These are phyloP conservation scores for Lipotes vexillifer DNA, from an alignment of 2,113 vertebrate species.

Conservation along the genomic window DNA sequence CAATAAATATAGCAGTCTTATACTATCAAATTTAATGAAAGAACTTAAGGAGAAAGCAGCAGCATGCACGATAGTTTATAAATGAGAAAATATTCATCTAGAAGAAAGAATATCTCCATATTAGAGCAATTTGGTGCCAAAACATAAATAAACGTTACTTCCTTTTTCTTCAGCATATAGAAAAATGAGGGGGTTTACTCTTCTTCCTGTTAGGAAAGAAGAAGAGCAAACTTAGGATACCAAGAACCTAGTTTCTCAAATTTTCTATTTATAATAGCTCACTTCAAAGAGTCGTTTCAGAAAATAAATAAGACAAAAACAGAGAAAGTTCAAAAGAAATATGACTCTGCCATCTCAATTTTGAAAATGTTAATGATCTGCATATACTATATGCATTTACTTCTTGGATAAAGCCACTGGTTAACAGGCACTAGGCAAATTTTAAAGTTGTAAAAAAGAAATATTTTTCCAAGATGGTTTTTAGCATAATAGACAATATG, in stretches of 20 bases:
- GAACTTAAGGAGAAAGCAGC: not conserved
- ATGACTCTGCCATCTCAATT: not conserved
- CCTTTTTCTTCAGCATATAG: not conserved
- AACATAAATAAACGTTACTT: not conserved
- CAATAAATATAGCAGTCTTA: not conserved
- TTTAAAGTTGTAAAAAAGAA: not conserved
- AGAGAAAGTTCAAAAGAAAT: not conserved
- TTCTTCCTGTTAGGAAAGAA: not conserved
- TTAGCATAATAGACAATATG: not conserved
- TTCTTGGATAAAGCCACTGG: not conserved
- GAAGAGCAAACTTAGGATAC: not conserved
- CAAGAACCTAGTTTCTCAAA: not conserved
- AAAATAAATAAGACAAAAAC: not conserved
- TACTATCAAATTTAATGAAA: constrained; percentile 28
- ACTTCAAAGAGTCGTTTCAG: not conserved
- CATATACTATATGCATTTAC: not conserved
- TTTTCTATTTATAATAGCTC: not conserved
- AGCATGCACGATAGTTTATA: not conserved
- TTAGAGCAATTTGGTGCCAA: not conserved
- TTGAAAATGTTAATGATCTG: not conserved
- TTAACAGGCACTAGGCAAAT: not conserved
- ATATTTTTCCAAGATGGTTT: not conserved
- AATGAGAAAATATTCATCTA: not conserved
- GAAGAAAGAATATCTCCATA: not conserved
- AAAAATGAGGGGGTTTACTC: not conserved